These are phyloP conservation scores for Pangasius sanitwongsei DNA, from an alignment of 2,797 vertebrate species.

Conservation along the genomic window DNA sequence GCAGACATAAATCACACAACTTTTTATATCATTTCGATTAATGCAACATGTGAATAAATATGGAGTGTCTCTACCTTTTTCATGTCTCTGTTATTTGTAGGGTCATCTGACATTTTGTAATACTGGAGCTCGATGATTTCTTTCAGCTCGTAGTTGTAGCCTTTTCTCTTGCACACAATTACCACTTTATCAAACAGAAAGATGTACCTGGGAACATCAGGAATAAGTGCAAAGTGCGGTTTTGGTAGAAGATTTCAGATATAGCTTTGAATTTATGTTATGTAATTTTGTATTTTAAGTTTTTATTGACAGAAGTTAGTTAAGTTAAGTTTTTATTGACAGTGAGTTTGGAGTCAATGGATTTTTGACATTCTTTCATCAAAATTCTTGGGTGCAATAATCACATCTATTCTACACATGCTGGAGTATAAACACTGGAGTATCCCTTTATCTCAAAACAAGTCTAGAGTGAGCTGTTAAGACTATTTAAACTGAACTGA, in stretches of 20 bases:
- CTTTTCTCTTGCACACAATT: constrained; percentile 95
- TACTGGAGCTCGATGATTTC: constrained; percentile 93
- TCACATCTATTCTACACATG: not conserved
- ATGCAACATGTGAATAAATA: not conserved
- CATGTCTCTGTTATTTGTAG: constrained; percentile 96
- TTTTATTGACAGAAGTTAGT: not conserved
- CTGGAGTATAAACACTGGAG: not conserved
- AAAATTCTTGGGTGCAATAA: not conserved
- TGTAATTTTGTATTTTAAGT: not conserved
- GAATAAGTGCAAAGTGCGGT: not conserved
- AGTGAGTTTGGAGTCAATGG: not conserved
- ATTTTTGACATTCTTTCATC: not conserved
- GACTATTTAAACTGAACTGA: not conserved
- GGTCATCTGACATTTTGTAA: constrained; percentile 97
- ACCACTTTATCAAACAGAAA: constrained; percentile 99
- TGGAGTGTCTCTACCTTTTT: constrained; percentile 83
- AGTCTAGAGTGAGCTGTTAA: not conserved
- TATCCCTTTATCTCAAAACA: not conserved
- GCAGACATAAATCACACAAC: not conserved
- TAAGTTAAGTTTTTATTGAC: not conserved
- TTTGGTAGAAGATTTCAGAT: not conserved
- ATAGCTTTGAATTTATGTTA: not conserved
- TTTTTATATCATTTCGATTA: not conserved
- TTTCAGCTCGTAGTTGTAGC: constrained; percentile 95
- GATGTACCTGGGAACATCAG: constrained; percentile 82